Evolutionary conservation across 2,113 vertebrate genomes (phyloP).

Genomic region (Perca fluviatilis): DNA sequence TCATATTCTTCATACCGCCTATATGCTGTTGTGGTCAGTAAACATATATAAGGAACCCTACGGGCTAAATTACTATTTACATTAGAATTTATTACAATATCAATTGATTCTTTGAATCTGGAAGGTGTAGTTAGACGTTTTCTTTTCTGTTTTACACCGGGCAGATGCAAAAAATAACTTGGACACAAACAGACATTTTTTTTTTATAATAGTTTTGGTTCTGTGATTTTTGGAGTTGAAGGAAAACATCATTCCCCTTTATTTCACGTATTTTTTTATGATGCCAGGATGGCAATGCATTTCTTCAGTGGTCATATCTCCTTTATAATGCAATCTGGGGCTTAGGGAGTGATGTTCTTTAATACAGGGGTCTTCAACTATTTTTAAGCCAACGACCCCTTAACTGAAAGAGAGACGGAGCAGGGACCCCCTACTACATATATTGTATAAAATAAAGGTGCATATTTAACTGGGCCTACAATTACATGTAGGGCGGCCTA

Average conservation of each 20-base stretch:
- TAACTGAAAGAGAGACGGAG: no score
- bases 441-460: no score
- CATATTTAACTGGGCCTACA: no score
- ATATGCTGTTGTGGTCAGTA: slow-evolving; percentile 90
- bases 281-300: neutral
- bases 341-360: neutral
- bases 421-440: no score
- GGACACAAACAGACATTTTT: neutral
- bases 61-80: neutral
- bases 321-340: neutral
- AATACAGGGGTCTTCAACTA: neutral
- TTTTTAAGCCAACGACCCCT: no score
- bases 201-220: neutral
- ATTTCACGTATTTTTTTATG: neutral
- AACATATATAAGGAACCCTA: neutral
- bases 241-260: neutral
- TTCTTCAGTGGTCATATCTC: neutral
- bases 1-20: slow-evolving; percentile 86
- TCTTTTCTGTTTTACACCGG: neutral
- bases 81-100: neutral
- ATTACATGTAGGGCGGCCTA: no score
- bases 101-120: neutral
- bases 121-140: neutral
- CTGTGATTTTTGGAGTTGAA: neutral
- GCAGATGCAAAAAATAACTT: neutral